phyloP scores from a whole-genome alignment of 2,797 vertebrate species.

The Urosaurus nigricauda region DNA sequence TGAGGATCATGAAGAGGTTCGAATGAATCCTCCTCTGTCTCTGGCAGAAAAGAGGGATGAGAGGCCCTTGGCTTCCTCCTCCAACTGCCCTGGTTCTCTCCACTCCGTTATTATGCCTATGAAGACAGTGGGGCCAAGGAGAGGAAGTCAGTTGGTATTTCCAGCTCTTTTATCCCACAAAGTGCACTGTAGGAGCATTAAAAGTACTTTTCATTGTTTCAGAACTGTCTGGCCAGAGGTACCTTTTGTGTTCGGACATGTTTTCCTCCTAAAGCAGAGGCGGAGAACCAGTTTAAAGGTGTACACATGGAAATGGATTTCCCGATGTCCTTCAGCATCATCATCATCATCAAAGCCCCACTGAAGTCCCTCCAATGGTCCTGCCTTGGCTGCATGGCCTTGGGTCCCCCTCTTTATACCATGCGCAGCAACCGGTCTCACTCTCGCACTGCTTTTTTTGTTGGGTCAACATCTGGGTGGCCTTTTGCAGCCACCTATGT shows the following conservation, averaged over 20 bases:
- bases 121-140: background rate
- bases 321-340: too few species aligned
- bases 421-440: background rate
- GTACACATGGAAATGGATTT: too few species aligned
- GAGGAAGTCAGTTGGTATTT: too few species aligned
- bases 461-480: background rate
- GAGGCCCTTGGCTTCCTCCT: background rate
- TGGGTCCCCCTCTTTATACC: background rate
- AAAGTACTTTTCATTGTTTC: background rate
- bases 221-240: background rate
- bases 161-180: background rate
- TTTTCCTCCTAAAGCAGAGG: background rate
- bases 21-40: too few species aligned
- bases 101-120: background rate
- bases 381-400: background rate
- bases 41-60: too few species aligned
- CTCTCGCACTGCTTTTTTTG: background rate
- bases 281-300: too few species aligned
- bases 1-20: constrained; percentile 89
- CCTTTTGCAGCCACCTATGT: background rate
- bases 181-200: background rate
- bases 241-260: background rate
- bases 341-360: too few species aligned
- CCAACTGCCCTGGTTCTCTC: background rate
- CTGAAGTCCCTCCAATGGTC: too few species aligned